Evolutionary conservation across 2,797 vertebrate genomes (phyloP), one percentile per base, ranked within the genome.

Genomic region (Eremophila alpestris): DNA sequence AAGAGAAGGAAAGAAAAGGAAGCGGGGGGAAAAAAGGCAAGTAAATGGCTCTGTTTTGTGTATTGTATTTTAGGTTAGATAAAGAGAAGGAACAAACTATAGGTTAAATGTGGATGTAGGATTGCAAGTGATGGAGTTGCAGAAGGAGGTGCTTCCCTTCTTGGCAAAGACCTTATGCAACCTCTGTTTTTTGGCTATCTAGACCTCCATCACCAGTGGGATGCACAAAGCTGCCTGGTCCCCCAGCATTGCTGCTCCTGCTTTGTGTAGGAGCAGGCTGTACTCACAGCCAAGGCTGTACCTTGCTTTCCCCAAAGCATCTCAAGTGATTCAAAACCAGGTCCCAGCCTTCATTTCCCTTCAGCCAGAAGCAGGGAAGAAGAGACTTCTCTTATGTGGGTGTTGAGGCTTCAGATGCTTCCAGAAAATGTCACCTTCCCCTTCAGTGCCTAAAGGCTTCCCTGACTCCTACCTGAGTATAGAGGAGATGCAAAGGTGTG

Each of bases 21-120:
- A 13, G n/a, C n/a, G 3, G 2, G 10, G 11, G 0, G 0, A 16
- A 0, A 5, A 16, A 30, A 23, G 15, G 9, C 30, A 59, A 83
- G 58, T 32, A 63, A 51, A 43, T 38, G 34, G 9, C 16, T 86
- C 26, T 14, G 6, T 13, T 94, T 87, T 41, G 26, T 68, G 27
- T 51, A 18, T 49, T 56, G 9, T 58, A 10, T 68, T 93, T 87
- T 71, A 64, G 38, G 11, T 64, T 60, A 51, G 43, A 36, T 90
- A 73, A 82, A 52, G 67, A 75, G 51, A 36, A 60, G 69, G 24
- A 65, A 40, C 17, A 77, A 69, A 43, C 23, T 29, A 3, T 20
- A 22, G 5, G 1, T 56, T 68, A 40, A 67, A 32, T 36, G 21
- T 80, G 48, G 56, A 21, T 5, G 1, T 56, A 54, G 40, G n/a